phyloP scores from a whole-genome alignment of 1,140 invertebrate genomes.

The Anastatus disparis region DNA sequence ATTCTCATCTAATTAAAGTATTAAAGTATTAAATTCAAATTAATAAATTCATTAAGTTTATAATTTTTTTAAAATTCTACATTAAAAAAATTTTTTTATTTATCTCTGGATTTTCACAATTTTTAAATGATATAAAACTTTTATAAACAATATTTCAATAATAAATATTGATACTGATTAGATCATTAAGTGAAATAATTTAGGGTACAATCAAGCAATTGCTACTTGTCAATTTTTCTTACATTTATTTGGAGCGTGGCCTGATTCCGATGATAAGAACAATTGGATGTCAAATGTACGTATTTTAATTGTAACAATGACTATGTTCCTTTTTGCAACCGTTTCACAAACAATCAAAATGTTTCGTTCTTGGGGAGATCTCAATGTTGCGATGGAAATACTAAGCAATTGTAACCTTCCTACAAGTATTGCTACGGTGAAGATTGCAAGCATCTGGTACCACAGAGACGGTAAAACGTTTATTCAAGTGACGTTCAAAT shows the following conservation, averaged over 20 bases:
- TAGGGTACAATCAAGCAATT: conserved; percentile 37
- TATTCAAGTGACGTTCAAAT: no score
- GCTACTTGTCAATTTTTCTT: conserved; percentile 38
- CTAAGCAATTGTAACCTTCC: conserved; percentile 32
- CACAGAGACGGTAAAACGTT: neutral
- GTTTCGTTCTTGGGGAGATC: neutral
- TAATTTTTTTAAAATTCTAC: no score
- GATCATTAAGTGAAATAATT: no score
- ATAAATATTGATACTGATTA: no score
- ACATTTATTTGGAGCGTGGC: conserved; percentile 33
- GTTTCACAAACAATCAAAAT: conserved; percentile 18
- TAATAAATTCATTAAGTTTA: no score
- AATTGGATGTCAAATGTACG: neutral
- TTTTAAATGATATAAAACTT: no score
- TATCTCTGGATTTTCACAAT: no score
- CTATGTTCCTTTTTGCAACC: conserved; percentile 11
- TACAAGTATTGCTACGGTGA: conserved; percentile 8
- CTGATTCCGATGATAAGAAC: neutral
- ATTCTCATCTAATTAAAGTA: no score
- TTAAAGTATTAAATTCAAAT: no score
- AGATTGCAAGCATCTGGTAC: conserved; percentile 17
- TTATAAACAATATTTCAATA: no score
- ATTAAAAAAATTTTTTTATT: no score
- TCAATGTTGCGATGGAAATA: neutral
- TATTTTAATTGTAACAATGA: neutral